These are phyloP conservation scores for Tetragonisca angustula DNA, from an alignment of 2,888 invertebrate genomes.

Conservation along the genomic window DNA sequence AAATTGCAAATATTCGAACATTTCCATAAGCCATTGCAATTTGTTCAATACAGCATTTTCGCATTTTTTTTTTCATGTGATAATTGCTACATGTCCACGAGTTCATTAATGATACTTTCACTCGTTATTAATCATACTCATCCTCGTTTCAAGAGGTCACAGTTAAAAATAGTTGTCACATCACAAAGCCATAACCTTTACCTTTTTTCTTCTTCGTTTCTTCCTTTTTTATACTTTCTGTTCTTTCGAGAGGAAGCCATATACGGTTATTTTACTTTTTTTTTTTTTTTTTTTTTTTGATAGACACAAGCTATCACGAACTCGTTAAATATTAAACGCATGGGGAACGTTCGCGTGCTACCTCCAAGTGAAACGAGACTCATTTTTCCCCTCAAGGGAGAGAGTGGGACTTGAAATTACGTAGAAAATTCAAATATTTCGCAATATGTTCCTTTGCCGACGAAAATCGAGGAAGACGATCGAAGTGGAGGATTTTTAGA, in stretches of 20 bases:
- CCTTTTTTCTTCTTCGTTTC: too few relatives aligned
- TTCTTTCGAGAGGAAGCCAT: background rate
- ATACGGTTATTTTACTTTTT: background rate
- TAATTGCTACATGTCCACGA: background rate
- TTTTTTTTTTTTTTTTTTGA: background rate
- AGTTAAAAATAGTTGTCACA: background rate
- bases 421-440: background rate
- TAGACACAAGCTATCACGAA: constrained; percentile 1
- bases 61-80: background rate
- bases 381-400: background rate
- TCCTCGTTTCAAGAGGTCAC: constrained; percentile 1
- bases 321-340: constrained; percentile 18
- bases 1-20: background rate
- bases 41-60: background rate
- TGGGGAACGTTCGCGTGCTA: background rate
- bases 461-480: background rate
- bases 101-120: too few relatives aligned
- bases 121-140: constrained; percentile 1
- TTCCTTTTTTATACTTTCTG: background rate
- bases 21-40: background rate
- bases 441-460: background rate
- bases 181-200: background rate
- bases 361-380: too few relatives aligned
- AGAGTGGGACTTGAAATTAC: background rate
- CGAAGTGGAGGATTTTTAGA: background rate